Percentiles rank a stretch among this genome's conserved stretches.
phyloP scores from a whole-genome alignment of 2,797 vertebrate genomes.

The Leptoclinus maculatus region DNA sequence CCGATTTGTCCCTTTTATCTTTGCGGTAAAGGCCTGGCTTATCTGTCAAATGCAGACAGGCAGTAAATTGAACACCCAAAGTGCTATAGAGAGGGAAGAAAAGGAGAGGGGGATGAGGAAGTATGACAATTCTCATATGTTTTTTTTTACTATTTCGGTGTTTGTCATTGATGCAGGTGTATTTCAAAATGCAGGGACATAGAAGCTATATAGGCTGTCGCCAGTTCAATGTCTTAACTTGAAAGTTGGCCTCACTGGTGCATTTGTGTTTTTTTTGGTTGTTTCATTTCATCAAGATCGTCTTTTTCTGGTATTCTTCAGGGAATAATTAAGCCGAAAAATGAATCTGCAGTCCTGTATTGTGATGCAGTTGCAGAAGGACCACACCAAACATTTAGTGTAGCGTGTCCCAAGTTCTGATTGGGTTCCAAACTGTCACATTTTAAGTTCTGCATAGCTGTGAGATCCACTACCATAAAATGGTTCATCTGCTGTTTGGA shows the following conservation, averaged over 20 bases:
- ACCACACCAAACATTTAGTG: neutral
- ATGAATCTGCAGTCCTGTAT: neutral
- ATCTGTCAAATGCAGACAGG: slow-evolving; percentile 72
- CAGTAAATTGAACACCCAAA: slow-evolving; percentile 72
- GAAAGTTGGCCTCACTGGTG: neutral
- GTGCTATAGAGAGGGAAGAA: slow-evolving; percentile 34
- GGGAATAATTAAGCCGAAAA: neutral
- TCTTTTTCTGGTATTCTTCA: neutral
- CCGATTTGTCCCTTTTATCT: slow-evolving; percentile 59
- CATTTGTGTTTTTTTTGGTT: slow-evolving; percentile 3
- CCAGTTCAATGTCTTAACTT: slow-evolving; percentile 7
- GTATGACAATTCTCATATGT: neutral
- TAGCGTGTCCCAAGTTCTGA: neutral
- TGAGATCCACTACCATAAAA: neutral
- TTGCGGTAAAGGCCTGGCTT: slow-evolving; percentile 53
- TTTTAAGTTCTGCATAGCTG: slow-evolving; percentile 2
- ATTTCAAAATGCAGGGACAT: neutral
- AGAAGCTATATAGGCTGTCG: neutral
- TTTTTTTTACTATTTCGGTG: slow-evolving; percentile 21
- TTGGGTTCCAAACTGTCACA: neutral
- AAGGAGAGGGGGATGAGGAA: slow-evolving; percentile 1
- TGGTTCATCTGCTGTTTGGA: neutral
- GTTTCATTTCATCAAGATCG: slow-evolving; percentile 11
- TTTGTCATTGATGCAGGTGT: neutral
- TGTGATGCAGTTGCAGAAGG: neutral